phyloP scores from a whole-genome alignment of 2,888 invertebrate species.

The Hybos culiciformis region DNA sequence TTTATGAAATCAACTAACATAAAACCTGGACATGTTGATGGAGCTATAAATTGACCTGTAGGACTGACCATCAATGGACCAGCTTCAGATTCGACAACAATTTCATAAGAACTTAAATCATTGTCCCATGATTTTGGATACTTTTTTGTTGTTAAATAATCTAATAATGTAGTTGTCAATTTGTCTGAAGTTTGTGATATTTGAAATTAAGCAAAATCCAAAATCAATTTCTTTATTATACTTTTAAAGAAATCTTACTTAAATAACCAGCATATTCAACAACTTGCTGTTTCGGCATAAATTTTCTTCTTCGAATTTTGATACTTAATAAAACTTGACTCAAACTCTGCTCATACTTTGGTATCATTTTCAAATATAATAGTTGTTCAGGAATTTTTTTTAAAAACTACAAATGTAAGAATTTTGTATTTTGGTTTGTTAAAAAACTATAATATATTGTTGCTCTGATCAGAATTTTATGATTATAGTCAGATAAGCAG shows the following conservation, averaged over 20 bases:
- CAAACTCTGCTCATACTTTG: slow-evolving; percentile 69
- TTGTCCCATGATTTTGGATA: slow-evolving; percentile 62
- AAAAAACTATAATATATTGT: not conserved
- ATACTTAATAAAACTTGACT: slow-evolving; percentile 74
- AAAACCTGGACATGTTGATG: slow-evolving; percentile 79
- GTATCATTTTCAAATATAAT: slow-evolving; percentile 55
- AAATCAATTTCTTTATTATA: no score
- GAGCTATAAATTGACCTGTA: slow-evolving; percentile 85
- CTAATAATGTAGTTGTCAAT: slow-evolving; percentile 74
- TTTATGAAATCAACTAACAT: slow-evolving; percentile 73
- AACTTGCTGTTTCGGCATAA: slow-evolving; percentile 81
- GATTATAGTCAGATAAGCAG: no score
- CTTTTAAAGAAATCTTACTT: no score
- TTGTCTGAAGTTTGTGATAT: no score
- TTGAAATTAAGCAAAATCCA: no score
- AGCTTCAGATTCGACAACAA: slow-evolving; percentile 82
- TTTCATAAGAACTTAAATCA: slow-evolving; percentile 58
- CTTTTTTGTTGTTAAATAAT: slow-evolving; percentile 50
- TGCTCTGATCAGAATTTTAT: no score
- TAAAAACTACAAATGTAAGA: slow-evolving; percentile 47
- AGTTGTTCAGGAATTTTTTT: slow-evolving; percentile 69
- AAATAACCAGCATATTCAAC: slow-evolving; percentile 74
- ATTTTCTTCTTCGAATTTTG: slow-evolving; percentile 73
- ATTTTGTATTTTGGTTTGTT: slow-evolving; percentile 5
- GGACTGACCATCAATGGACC: slow-evolving; percentile 89